Conservation (phyloP, 2,113 vertebrate genomes). For the Piprites chloris region DNA sequence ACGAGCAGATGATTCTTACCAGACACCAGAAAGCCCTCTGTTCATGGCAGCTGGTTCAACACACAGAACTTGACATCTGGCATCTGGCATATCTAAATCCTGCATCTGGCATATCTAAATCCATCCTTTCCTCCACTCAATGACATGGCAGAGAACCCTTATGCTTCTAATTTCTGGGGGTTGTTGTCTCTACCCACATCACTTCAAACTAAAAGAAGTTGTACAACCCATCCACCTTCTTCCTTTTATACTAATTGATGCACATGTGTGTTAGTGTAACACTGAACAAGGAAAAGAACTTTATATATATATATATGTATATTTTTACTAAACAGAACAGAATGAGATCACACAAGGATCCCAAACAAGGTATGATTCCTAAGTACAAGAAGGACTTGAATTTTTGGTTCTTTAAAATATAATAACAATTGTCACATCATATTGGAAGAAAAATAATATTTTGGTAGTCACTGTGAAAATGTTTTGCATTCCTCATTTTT, state of each 20-base stretch:
- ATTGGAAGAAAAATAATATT: not conserved
- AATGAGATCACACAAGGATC: not conserved
- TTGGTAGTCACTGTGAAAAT: not conserved
- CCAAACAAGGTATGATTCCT: not conserved
- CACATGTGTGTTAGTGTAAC: not conserved
- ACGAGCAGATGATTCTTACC: not conserved
- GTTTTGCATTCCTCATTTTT: not conserved
- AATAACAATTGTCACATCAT: not conserved
- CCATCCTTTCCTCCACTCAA: not conserved
- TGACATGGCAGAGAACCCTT: not conserved
- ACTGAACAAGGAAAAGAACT: not conserved
- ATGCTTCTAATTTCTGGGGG: not conserved
- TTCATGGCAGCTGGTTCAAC: not conserved
- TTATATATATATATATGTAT: too few species aligned
- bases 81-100: not conserved
- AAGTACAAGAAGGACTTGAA: not conserved
- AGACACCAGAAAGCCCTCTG: not conserved
- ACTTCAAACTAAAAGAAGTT: not conserved
- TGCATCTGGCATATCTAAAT: not conserved
- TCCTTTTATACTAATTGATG: not conserved
- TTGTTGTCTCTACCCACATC: not conserved
- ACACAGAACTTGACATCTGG: not conserved
- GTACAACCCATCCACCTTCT: not conserved
- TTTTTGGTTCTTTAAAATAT: not conserved
- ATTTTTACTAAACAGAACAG: not conserved